Evolutionary conservation across 2,888 invertebrate species (phyloP).

Genomic region (Mimumesa dahlbomi): DNA sequence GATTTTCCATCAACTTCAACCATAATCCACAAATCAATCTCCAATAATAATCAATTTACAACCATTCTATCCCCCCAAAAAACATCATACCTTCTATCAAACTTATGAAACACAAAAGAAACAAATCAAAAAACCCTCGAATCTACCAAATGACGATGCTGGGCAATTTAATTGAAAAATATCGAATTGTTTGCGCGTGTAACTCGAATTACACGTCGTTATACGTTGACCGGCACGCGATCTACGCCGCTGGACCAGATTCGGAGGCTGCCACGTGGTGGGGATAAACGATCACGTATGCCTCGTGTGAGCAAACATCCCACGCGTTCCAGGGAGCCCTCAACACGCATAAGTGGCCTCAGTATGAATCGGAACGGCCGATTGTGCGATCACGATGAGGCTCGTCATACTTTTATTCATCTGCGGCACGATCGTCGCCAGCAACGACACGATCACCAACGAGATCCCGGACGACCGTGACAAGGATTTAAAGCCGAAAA

Average conservation of each 20-base stretch:
- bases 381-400: slow-evolving; percentile 7
- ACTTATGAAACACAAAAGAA: too few relatives aligned
- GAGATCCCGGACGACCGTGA: slow-evolving; percentile 27
- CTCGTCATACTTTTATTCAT: slow-evolving; percentile 27
- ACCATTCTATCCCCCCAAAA: too few relatives aligned
- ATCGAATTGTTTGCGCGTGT: background rate
- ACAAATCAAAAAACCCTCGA: too few relatives aligned
- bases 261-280: background rate
- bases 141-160: too few relatives aligned
- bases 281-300: slow-evolving; percentile 34
- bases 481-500: background rate
- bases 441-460: slow-evolving; percentile 36
- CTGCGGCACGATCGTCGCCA: slow-evolving; percentile 22
- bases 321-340: slow-evolving; percentile 16
- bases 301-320: slow-evolving; percentile 27
- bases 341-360: background rate
- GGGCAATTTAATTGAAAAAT: too few relatives aligned
- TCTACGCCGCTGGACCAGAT: background rate
- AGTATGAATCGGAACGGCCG: slow-evolving; percentile 30
- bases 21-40: too few relatives aligned
- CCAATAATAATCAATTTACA: too few relatives aligned
- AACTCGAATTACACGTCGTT: background rate
- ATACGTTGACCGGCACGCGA: background rate
- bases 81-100: too few relatives aligned
- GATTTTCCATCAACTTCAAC: too few relatives aligned